Evolutionary conservation across 2,797 vertebrate genomes (phyloP), one percentile per base, ranked within the genome.

Genomic region (Liparis tanakae): DNA sequence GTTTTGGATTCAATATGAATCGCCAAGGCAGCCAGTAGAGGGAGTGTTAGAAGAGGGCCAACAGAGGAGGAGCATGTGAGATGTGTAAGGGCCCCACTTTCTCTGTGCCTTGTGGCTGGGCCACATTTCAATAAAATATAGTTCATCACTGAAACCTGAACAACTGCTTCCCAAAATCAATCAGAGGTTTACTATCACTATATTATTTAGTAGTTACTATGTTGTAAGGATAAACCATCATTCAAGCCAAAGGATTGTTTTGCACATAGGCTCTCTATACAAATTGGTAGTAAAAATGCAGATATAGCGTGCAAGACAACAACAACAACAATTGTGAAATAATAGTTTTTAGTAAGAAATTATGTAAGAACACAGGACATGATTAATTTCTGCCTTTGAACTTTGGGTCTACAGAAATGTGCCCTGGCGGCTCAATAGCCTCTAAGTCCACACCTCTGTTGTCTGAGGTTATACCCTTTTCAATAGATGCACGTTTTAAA

Each of bases 1-100:
- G 64, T 78, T 82, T 75, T 80, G 78, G 78, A 86, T 90, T 87
- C 69, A 74, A 83, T 83, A 83, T 67, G 65, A 75, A 56, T 69
- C 72, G 78, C 83, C 82, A 80, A 76, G 78, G 74, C 75, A 74
- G 72, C 44, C 18, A 20, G 65, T 39, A 60, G 53, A 72, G 50
- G 48, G 44, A 43, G 44, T 14, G 62, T 36, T 56, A 39, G 70
- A 68, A 20, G 36, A 44, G 41, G 53, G 62, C 67, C 39, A 63
- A n/a, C 73, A 64, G 70, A 61, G 67, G 34, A 66, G 72, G 72
- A 74, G 62, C 54, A 72, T 57, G 73, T 69, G 17, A 54, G 80
- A 80, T 81, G 22, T 48, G 59, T 62, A 14, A 78, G 50, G 15
- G 5, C 30, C 51, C 37, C 51, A 33, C 55, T 55, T 76, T 58